Evolutionary conservation across 2,888 invertebrate species (phyloP), one percentile per base, ranked within the genome.

Genomic region (Agriopis leucophaearia): DNA sequence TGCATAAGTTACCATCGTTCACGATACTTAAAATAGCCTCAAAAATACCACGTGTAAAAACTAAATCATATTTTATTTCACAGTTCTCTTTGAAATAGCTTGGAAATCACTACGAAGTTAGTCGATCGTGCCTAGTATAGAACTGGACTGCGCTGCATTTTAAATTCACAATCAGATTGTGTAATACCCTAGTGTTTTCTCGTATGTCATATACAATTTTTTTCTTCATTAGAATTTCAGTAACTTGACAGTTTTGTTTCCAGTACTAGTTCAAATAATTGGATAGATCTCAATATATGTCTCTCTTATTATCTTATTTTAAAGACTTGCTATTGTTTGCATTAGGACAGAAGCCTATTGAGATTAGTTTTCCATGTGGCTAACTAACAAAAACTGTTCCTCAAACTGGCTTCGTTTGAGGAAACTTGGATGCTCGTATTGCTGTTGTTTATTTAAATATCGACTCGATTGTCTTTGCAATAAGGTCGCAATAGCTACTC

Each of bases 21-120:
- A 16, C 5, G 6, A 5, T 12, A 12, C 6, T 18, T 10, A 12
- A 48, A 48, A 18, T 18, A 48, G 6, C 6, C 7, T 12, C 18
- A 48, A 27, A 63, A 63, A 48, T 56, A 44, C 16, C 27, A 10
- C n/a, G n/a, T 35, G 27, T n/a, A 10, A 45, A 45, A 45, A 9
- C 27, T 35, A 1, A 27, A 18, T 35, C 36, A 15, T 36, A 38
- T 38, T 59, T 58, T 47, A 59, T 48, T 47, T 47, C 57, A 57
- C 51, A 8, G 8, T 7, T 51, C 50, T 48, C 48, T 60, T 51
- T 27, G 38, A 40, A 15, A 51, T 51, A 44, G 54, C 52, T 42
- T 40, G 54, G 15, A 50, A 54, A 45, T 57, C 57, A 57, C 45
- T 35, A 45, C 57, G 27, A 45, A 45, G 57, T 15, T 57, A 57